Evolutionary conservation across 30 jellyfish, hydroid and myxozoan species (phyloP), one percentile per base, ranked within the genome.

Genomic region (Cassiopea andromeda): DNA sequence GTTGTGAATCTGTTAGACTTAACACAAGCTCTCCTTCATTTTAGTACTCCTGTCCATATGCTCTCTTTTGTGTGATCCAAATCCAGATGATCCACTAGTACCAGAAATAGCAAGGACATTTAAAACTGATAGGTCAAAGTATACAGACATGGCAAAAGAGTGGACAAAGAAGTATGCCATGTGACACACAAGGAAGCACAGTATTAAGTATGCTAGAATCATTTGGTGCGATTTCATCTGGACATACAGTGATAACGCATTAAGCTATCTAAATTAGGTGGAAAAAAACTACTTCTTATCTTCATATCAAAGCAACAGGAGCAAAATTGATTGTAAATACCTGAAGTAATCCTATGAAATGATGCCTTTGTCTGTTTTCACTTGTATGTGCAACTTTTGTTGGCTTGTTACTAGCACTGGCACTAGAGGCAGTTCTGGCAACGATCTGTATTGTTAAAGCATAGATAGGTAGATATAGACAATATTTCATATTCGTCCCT

Each of bases 61-160:
- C 82, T 97, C 99, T 10, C 90, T 96, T 82, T 80, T 96, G 92
- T 89, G 99, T 58, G 99, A 96, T 67, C 99, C 99, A 64, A 96
- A 96, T 70, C 99, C 99, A 15, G 99, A 96, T 72, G 99, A 96
- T 82, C 99, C 99, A 54, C 81, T 96, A 44, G 98, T 96, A 5
- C 99, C 99, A 60, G 99, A 96, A 68, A 84, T 93, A 12, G 99
- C 98, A 49, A 92, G 94, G 88, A 1, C 78, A 43, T 96, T 81
- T 80, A 92, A 96, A 82, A 72, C 90, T 15, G 98, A 96, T 73
- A 75, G 95, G 61, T 16, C 27, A 44, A 85, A 67, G 85, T 96
- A 96, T 72, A n/a, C 87, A 69, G 98, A 88, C 1, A 64, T 47
- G 69, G 98, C 99, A 16, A 91, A 90, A 86, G 99, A 96, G 85